A percentile compares a stretch with the other conserved stretches of the same genome.
Conservation (phyloP, 2,888 invertebrate species). For the Dryocosmus kuriphilus region DNA sequence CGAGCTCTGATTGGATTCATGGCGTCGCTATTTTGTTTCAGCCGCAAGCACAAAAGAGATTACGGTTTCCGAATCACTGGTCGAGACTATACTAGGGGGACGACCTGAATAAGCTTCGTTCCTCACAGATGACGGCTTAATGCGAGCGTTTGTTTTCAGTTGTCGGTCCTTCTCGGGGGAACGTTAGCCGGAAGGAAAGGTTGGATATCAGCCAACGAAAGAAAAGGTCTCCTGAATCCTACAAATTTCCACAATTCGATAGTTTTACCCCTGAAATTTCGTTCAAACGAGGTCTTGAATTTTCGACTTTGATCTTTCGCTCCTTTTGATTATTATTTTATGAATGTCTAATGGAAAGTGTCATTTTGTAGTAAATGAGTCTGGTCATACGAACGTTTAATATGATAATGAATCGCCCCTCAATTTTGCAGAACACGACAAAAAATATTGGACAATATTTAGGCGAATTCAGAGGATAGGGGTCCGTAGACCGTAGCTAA, state of each 20-base stretch:
- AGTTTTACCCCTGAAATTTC: background rate
- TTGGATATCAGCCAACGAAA: slow-evolving; percentile 19
- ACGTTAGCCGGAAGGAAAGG: slow-evolving; percentile 14
- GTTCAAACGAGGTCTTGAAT: background rate
- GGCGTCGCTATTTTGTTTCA: slow-evolving; percentile 64
- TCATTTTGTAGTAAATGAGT: no score
- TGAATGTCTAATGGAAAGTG: no score
- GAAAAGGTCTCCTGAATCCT: slow-evolving; percentile 8
- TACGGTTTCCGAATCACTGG: slow-evolving; percentile 68
- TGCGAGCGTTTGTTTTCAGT: slow-evolving; percentile 58
- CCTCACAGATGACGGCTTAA: slow-evolving; percentile 52
- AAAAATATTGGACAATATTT: no score
- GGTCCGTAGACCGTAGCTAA: no score
- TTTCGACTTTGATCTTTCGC: background rate
- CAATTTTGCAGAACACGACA: no score
- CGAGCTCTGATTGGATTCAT: slow-evolving; percentile 48
- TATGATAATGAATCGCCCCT: no score
- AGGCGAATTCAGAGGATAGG: no score
- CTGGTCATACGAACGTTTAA: no score
- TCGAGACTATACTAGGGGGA: slow-evolving; percentile 36
- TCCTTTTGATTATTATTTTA: background rate
- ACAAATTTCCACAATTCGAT: background rate
- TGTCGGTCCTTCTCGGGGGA: slow-evolving; percentile 28
- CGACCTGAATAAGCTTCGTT: slow-evolving; percentile 45
- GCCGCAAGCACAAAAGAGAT: slow-evolving; percentile 63